Percentiles rank a stretch among this genome's conserved stretches.
These are phyloP conservation scores for Grallaria varia DNA, from an alignment of 2,113 vertebrate species.

Conservation along the genomic window DNA sequence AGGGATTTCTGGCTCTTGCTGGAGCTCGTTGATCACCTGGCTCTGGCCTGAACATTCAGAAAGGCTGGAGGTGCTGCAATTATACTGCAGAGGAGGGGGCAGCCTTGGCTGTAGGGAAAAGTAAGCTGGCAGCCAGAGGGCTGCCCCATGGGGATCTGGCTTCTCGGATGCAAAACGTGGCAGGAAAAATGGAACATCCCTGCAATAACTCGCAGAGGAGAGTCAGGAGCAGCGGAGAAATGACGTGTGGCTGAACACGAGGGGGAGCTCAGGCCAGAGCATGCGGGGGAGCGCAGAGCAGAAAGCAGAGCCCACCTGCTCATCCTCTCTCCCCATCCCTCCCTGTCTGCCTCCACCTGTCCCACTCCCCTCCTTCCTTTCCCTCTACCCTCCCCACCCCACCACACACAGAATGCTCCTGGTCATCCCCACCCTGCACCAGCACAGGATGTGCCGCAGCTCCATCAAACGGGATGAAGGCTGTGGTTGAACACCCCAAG, in stretches of 20 bases:
- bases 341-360: neutral
- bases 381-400: no score
- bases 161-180: accelerated
- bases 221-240: neutral
- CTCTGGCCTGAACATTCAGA: neutral
- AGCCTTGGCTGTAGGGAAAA: accelerated
- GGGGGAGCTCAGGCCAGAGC: constrained; percentile 10
- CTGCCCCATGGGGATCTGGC: accelerated
- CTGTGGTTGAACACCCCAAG: accelerated
- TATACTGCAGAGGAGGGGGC: neutral
- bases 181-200: neutral
- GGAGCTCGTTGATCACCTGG: neutral
- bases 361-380: neutral
- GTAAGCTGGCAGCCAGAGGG: neutral
- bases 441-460: accelerated
- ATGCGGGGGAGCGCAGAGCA: accelerated
- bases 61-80: neutral
- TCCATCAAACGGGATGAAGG: neutral
- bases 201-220: neutral
- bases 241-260: neutral
- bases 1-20: neutral
- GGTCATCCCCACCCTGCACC: neutral
- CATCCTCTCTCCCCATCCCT: neutral
- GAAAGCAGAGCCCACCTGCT: neutral
- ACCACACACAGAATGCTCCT: accelerated